These are phyloP conservation scores for Brachyrhaphis roseni DNA, from an alignment of 2,797 vertebrate species.

Conservation along the genomic window DNA sequence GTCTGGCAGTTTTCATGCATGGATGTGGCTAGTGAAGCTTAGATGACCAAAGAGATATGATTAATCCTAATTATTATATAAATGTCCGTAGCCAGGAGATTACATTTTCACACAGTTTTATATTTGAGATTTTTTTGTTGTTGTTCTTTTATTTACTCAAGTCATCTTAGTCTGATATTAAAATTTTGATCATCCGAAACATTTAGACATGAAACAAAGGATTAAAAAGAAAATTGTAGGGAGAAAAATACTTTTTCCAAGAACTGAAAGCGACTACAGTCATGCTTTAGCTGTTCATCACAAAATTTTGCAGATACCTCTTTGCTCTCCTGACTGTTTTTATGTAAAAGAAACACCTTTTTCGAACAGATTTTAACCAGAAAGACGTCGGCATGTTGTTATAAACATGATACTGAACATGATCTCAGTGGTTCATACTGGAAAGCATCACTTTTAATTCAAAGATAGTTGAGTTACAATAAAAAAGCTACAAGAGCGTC, in stretches of 20 bases:
- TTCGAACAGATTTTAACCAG: neutral
- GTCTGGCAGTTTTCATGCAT: neutral
- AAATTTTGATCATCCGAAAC: neutral
- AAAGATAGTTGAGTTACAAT: no score
- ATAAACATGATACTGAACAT: neutral
- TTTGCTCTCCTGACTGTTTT: neutral
- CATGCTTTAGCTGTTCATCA: neutral
- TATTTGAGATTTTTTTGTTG: neutral
- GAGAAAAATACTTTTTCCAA: neutral
- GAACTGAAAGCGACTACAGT: neutral
- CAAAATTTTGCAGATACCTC: neutral
- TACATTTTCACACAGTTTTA: neutral
- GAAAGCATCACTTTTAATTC: no score
- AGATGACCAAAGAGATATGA: neutral
- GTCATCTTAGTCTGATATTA: neutral
- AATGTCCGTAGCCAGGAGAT: neutral
- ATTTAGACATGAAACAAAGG: neutral
- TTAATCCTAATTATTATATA: neutral
- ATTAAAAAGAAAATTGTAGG: neutral
- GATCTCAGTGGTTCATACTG: neutral
- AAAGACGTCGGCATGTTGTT: neutral
- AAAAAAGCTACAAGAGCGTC: neutral
- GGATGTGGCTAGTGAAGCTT: neutral
- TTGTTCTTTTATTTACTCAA: neutral
- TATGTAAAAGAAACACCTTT: neutral